phyloP scores from a whole-genome alignment of 2,797 vertebrate genomes.

The Choloepus didactylus region DNA sequence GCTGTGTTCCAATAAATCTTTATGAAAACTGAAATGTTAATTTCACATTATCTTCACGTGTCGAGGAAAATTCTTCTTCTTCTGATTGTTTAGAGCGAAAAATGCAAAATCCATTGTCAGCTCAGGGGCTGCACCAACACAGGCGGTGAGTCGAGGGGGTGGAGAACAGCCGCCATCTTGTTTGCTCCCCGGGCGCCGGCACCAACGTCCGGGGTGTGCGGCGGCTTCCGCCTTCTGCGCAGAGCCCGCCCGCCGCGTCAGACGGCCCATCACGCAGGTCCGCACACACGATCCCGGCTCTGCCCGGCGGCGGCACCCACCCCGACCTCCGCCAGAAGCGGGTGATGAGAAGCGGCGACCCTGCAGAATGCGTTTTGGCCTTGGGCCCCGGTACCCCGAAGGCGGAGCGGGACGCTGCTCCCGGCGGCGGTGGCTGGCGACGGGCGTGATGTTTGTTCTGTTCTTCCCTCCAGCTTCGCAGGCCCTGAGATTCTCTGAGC shows the following conservation, averaged over 20 bases:
- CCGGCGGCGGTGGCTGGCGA: fast-evolving
- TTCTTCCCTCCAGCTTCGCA: neutral
- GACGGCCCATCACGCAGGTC: no score
- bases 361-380: fast-evolving
- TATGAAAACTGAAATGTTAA: neutral
- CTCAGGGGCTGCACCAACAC: neutral
- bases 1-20: neutral
- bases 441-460: fast-evolving
- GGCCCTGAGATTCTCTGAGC: neutral
- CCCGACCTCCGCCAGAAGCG: neutral
- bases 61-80: neutral
- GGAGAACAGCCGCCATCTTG: no score
- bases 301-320: neutral
- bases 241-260: neutral
- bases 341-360: neutral
- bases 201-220: neutral
- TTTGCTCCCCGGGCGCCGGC: neutral
- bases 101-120: neutral
- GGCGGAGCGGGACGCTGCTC: fast-evolving
- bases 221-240: no score
- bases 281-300: neutral
- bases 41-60: neutral
- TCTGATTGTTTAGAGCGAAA: neutral
- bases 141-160: fast-evolving
- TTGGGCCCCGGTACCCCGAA: fast-evolving